Conservation (phyloP, 2,113 vertebrate species). For the Daboia siamensis region DNA sequence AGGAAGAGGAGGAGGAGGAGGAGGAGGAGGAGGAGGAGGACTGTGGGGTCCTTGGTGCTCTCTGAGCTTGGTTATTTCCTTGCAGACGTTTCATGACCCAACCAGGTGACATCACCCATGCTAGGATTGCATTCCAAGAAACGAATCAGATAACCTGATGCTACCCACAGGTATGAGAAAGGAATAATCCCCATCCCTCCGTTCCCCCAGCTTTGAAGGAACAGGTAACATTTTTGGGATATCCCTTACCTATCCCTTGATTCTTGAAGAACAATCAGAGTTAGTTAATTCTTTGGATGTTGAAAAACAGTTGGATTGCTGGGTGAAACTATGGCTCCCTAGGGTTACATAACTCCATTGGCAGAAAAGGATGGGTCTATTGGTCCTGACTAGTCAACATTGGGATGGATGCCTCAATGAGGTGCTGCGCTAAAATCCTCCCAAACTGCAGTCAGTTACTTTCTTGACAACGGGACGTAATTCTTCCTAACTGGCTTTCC, state of each 20-base stretch:
- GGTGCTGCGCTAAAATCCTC: background rate
- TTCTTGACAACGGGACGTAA: background rate
- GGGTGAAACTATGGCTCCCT: background rate
- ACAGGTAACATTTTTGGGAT: background rate
- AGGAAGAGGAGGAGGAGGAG: too few relatives aligned
- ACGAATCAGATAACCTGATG: background rate
- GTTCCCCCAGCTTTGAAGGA: background rate
- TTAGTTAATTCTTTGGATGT: background rate
- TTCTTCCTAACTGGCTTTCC: background rate
- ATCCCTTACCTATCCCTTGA: background rate
- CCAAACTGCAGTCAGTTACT: background rate
- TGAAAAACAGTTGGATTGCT: background rate
- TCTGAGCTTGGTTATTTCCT: too few relatives aligned
- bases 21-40: too few relatives aligned
- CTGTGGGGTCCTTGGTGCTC: too few relatives aligned
- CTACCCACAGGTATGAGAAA: background rate
- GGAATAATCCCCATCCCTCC: background rate
- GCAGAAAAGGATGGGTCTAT: background rate
- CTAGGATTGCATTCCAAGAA: too few relatives aligned
- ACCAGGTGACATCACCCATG: too few relatives aligned
- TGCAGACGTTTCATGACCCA: too few relatives aligned
- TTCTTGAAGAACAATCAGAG: background rate
- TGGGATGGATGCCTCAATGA: background rate
- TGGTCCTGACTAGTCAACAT: background rate
- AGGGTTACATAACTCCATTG: background rate